Base-by-base conservation (phyloP, 2,888 invertebrate species). In the Lordiphosa fenestrarum region DNA sequence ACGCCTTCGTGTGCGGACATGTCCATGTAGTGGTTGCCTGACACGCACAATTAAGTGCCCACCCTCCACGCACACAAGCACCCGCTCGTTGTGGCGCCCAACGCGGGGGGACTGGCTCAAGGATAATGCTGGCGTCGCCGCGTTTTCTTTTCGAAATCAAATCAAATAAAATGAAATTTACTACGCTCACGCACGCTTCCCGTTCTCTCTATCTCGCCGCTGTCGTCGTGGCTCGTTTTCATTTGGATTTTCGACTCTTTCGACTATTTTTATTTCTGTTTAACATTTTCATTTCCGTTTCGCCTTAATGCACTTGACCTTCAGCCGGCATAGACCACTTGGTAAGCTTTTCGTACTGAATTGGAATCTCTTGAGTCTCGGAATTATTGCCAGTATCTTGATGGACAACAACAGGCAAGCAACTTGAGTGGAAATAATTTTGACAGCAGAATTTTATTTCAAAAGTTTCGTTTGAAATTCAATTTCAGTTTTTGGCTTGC, bases 241-340 rank as follows among this genome's bases (percentile, higher is more conserved):
- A 55, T 56, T 54, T 54, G 12, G 21, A 38, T 50, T 48, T 57
- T 56, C 40, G 23, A 30, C 63, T 49, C 53, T 67, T 69, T 66
- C 69, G 57, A 59, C 69, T 69, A 69, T 74, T 71, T 73, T 61
- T 73, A 71, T 73, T 70, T 70, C 56, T 68, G 60, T 69, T 77
- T 70, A 71, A 66, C 75, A 82, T 82, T 82, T 72, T 51, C 60
- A 82, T 78, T 76, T 82, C 76, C 83, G 76, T 82, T 76, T 78
- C 84, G 76, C 84, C 77, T 81, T 83, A 83, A 83, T 83, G 84
- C 84, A 83, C 84, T 81, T 77, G 84, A 77, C 77, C 77, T 83
- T 77, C 76, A 66, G 51, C 58, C 65, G 37, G 23, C 38, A 49
- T n/a, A 38, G 49, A 37, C 37, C 38, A 23, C 21, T 37, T 37